phyloP scores from a whole-genome alignment of 1,140 invertebrate species.

The Drosophila equinoxialis region DNA sequence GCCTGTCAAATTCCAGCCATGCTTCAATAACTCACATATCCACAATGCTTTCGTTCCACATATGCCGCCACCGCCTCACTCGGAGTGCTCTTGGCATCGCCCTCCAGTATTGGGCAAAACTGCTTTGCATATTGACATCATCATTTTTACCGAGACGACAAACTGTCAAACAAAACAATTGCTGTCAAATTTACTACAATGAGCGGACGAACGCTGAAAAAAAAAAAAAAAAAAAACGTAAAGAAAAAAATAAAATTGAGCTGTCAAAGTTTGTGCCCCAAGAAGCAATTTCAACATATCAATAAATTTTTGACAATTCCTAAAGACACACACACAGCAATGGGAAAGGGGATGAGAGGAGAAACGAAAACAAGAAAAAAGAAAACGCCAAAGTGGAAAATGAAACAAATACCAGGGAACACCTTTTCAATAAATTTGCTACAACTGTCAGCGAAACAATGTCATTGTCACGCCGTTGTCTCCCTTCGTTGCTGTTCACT shows the following conservation, averaged over 20 bases:
- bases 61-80: slow-evolving; percentile 1
- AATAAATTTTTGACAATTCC: slow-evolving; percentile 79
- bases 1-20: slow-evolving; percentile 38
- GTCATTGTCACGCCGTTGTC: slow-evolving; percentile 74
- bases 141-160: slow-evolving; percentile 75
- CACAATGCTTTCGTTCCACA: slow-evolving; percentile 26
- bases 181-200: slow-evolving; percentile 80
- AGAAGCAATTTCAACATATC: slow-evolving; percentile 79
- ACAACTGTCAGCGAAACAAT: slow-evolving; percentile 82
- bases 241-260: slow-evolving; percentile 60
- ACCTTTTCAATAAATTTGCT: slow-evolving; percentile 82
- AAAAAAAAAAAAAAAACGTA: background rate
- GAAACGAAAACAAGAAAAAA: background rate
- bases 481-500: slow-evolving; percentile 14
- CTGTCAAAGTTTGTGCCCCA: slow-evolving; percentile 64
- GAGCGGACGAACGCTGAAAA: slow-evolving; percentile 35
- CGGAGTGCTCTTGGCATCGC: slow-evolving; percentile 29
- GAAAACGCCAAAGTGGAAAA: slow-evolving; percentile 3
- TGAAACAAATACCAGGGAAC: slow-evolving; percentile 59
- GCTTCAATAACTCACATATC: slow-evolving; percentile 42
- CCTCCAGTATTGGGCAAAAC: slow-evolving; percentile 32
- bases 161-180: slow-evolving; percentile 82
- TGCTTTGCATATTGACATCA: slow-evolving; percentile 80
- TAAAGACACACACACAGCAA: slow-evolving; percentile 33
- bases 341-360: background rate